Evolutionary conservation across 2,888 invertebrate species (phyloP).

Genomic region (Mechanitis messenoides): DNA sequence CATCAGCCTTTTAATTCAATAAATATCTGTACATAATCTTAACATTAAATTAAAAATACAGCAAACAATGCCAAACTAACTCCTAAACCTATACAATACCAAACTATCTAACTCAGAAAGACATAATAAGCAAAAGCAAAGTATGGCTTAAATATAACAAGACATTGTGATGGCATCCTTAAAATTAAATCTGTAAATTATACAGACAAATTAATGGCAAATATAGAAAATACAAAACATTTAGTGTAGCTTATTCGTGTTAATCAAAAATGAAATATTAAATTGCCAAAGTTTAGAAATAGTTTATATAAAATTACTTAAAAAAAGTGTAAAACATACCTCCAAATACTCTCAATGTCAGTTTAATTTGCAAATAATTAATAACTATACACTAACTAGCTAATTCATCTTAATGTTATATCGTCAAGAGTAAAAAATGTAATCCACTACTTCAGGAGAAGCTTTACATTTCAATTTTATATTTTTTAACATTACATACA

Average conservation of each 20-base stretch:
- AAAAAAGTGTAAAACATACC: neutral
- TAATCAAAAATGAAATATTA: neutral
- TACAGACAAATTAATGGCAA: slow-evolving; percentile 3
- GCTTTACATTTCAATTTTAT: no score
- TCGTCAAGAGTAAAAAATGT: slow-evolving; percentile 2
- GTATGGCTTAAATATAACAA: slow-evolving; percentile 34
- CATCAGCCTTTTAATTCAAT: slow-evolving; percentile 54
- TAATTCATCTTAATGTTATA: neutral
- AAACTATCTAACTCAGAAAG: slow-evolving; percentile 14
- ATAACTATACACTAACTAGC: neutral
- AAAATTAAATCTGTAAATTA: slow-evolving; percentile 5
- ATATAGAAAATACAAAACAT: neutral
- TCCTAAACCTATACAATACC: slow-evolving; percentile 23
- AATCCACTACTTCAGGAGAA: neutral
- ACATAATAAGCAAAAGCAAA: slow-evolving; percentile 21
- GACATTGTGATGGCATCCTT: slow-evolving; percentile 40
- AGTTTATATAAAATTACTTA: neutral
- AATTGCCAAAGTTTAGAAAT: slow-evolving; percentile 2
- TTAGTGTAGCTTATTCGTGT: neutral
- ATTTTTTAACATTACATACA: no score
- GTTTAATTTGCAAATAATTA: neutral
- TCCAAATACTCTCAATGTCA: neutral
- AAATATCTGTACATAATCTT: slow-evolving; percentile 69
- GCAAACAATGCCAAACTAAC: slow-evolving; percentile 33
- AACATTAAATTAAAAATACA: slow-evolving; percentile 39